Percentiles rank a stretch among this genome's conserved stretches.
Evolutionary conservation across 2,113 vertebrate genomes (phyloP).

Genomic region (Paradoxurus hermaphroditus): DNA sequence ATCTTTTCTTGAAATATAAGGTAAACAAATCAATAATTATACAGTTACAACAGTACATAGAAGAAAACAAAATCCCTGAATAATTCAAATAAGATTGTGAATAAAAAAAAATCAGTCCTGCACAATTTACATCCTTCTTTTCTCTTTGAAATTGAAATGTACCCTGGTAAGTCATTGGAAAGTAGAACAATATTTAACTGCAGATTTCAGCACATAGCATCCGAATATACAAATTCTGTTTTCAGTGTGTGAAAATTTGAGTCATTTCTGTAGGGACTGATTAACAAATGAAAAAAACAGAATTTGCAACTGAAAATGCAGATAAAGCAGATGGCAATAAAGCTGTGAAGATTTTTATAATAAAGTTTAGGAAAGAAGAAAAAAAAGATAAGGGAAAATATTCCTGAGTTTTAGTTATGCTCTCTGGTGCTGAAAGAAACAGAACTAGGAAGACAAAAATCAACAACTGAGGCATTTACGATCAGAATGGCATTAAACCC

Average conservation of each 20-base stretch:
- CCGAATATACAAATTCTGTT: background rate
- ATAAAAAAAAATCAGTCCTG: background rate
- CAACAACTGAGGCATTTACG: background rate
- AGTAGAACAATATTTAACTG: background rate
- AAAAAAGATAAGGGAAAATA: background rate
- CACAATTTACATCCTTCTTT: background rate
- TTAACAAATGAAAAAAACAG: constrained; percentile 9
- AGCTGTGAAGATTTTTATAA: background rate
- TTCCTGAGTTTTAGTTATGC: background rate
- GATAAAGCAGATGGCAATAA: background rate
- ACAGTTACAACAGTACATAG: constrained; percentile 26
- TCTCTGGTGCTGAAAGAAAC: background rate
- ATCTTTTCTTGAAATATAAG: constrained; percentile 50
- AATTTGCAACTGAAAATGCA: background rate
- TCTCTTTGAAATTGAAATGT: background rate
- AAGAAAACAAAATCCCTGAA: constrained; percentile 11
- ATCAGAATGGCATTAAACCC: background rate
- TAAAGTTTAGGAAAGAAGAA: background rate
- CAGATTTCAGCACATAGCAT: background rate
- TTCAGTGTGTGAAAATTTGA: background rate
- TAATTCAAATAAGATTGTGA: background rate
- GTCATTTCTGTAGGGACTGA: background rate
- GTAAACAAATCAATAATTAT: background rate
- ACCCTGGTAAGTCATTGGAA: background rate
- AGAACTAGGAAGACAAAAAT: background rate